Evolutionary conservation across 2,797 vertebrate genomes (phyloP).

Genomic region (Eulemur albifrons): DNA sequence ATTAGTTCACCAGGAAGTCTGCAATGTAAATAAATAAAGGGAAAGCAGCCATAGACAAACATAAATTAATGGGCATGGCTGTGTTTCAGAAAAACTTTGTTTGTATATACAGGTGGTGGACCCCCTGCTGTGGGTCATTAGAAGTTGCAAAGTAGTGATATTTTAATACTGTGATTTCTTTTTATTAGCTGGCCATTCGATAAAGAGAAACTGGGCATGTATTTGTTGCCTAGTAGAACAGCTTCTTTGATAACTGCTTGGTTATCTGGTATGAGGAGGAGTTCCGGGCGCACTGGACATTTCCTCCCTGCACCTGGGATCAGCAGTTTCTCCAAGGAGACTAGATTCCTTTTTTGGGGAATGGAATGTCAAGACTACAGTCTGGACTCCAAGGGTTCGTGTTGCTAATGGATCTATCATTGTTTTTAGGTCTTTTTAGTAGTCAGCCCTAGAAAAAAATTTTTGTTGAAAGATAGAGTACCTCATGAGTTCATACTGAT

Average conservation of each 20-base stretch:
- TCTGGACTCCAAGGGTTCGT: neutral
- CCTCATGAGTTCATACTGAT: neutral
- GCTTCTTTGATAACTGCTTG: neutral
- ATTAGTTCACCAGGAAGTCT: neutral
- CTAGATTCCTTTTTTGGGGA: neutral
- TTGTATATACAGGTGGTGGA: neutral
- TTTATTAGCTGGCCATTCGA: neutral
- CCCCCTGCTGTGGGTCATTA: neutral
- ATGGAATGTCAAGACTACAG: neutral
- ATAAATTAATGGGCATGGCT: neutral
- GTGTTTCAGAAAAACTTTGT: neutral
- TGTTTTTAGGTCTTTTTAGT: neutral
- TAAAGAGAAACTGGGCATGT: neutral
- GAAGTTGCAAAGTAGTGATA: neutral
- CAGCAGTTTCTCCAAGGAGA: neutral
- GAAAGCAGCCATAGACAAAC: neutral
- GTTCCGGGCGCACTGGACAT: neutral
- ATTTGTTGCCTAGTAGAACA: neutral
- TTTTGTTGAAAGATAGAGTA: neutral
- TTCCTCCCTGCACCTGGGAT: neutral
- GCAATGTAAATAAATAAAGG: neutral
- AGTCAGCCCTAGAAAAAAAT: neutral
- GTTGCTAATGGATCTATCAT: neutral
- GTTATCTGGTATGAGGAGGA: neutral
- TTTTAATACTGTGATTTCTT: slow-evolving; percentile 2